phyloP scores from a whole-genome alignment of 1,140 invertebrate genomes.

The Zaprionus lachaisei region DNA sequence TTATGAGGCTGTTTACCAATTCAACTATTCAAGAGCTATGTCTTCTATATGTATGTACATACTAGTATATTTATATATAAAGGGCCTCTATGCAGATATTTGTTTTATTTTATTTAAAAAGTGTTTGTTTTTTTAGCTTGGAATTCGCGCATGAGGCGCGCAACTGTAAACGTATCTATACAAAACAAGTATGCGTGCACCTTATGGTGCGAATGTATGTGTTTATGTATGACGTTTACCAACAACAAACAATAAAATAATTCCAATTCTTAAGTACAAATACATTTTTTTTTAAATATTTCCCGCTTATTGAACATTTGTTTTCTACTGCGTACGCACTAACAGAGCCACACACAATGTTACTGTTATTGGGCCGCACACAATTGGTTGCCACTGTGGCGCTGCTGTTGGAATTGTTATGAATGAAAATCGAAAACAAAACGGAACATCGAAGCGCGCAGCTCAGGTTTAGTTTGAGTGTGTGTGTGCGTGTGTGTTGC shows the following conservation, averaged over 20 bases:
- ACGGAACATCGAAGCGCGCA: constrained; percentile 16
- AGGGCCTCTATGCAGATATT: not conserved
- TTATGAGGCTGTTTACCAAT: not conserved
- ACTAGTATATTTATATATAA: not conserved
- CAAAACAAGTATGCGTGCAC: not conserved
- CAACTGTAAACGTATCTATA: constrained; percentile 1
- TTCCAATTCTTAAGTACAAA: not conserved
- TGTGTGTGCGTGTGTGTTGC: not conserved
- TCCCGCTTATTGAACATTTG: constrained; percentile 1
- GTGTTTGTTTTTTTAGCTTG: not conserved
- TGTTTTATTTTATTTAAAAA: not conserved
- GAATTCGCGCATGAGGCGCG: not conserved
- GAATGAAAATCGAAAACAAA: constrained; percentile 31
- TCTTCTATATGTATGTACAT: not conserved
- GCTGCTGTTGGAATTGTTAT: constrained; percentile 31
- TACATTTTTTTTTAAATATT: constrained; percentile 10
- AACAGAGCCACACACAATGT: constrained; percentile 3
- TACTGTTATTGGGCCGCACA: constrained; percentile 6
- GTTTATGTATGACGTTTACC: not conserved
- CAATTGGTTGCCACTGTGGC: constrained; percentile 19
- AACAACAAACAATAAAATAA: not conserved
- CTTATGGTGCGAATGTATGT: not conserved
- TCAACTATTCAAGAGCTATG: not conserved
- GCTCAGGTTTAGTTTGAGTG: not conserved
- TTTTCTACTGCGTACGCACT: not conserved